Evolutionary conservation across 2,113 vertebrate genomes (phyloP).

Genomic region (Clarias magur): DNA sequence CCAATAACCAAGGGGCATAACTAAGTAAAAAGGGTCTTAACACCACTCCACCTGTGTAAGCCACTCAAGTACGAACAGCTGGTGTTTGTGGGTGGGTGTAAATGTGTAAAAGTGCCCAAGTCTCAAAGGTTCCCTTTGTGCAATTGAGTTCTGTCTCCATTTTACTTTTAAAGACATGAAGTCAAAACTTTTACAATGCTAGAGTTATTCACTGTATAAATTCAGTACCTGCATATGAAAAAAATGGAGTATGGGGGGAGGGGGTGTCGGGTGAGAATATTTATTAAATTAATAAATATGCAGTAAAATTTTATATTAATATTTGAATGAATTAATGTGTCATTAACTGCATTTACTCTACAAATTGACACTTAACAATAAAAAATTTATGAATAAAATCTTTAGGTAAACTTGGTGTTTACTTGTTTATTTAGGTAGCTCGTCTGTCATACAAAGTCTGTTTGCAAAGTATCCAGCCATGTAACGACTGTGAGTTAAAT

Average conservation of each 20-base stretch:
- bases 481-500: no score
- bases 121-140: slow-evolving; percentile 26
- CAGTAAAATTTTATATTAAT: no score
- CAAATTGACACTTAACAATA: no score
- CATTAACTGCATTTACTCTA: no score
- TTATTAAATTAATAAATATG: no score
- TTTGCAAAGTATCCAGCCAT: no score
- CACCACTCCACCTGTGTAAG: slow-evolving; percentile 68
- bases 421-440: no score
- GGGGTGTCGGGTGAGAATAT: no score
- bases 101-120: not conserved
- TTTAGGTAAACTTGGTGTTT: no score
- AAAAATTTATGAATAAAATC: no score
- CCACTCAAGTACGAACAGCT: slow-evolving; percentile 71
- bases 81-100: slow-evolving; percentile 38
- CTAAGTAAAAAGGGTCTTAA: slow-evolving; percentile 14
- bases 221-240: not conserved
- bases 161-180: not conserved
- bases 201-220: not conserved
- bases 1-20: slow-evolving; percentile 18
- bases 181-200: not conserved
- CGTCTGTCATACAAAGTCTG: no score
- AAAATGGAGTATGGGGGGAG: not conserved
- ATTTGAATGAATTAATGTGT: no score
- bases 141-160: not conserved